Conservation (phyloP, 2,888 invertebrate genomes). For the Acleris laterana region DNA sequence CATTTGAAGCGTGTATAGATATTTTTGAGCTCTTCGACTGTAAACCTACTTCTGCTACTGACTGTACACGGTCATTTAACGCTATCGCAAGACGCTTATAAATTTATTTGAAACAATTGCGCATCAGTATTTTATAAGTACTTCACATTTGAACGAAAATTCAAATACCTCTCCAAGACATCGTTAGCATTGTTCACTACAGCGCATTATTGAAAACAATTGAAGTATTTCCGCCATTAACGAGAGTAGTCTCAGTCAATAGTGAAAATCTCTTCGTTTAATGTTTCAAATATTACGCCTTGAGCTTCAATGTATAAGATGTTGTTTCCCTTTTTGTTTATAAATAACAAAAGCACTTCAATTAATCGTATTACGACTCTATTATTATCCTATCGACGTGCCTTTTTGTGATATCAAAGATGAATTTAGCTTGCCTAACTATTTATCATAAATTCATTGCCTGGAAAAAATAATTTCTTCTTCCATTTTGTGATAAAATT, state of each 20-base stretch:
- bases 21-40: too few relatives aligned
- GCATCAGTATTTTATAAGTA: neutral
- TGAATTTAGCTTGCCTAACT: too few relatives aligned
- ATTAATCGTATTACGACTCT: constrained; percentile 16
- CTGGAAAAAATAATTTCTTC: too few relatives aligned
- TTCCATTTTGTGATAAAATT: too few relatives aligned
- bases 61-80: too few relatives aligned
- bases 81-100: too few relatives aligned
- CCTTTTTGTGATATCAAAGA: neutral
- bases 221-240: constrained; percentile 26
- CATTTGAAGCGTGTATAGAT: too few relatives aligned
- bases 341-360: constrained; percentile 9
- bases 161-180: constrained; percentile 5
- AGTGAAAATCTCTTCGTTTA: constrained; percentile 17
- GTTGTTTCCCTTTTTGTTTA: neutral
- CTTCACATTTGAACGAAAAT: constrained; percentile 5
- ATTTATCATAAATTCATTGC: too few relatives aligned
- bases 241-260: constrained; percentile 21
- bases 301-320: neutral
- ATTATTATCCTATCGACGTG: constrained; percentile 3
- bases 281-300: constrained; percentile 4
- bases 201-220: constrained; percentile 24
- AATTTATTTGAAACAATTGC: neutral
- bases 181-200: constrained; percentile 15
- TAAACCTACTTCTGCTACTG: too few relatives aligned